Conservation (phyloP, 2,888 invertebrate genomes). For the Drosophila mulleri region DNA sequence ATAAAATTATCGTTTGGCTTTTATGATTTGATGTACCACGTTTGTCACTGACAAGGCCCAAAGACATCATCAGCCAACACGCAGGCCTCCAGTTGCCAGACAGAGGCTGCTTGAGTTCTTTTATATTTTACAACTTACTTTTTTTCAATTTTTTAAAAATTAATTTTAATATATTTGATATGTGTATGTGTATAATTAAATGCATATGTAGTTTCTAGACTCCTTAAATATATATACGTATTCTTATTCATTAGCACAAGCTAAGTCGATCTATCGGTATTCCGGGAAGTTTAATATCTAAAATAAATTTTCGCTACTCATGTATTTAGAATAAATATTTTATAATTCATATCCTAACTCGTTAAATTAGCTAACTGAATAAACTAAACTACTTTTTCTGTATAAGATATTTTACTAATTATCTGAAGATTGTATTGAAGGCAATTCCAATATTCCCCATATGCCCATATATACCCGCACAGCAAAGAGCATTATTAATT, state of each 20-base stretch:
- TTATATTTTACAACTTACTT: neutral
- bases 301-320: too few species aligned
- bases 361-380: too few species aligned
- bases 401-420: neutral
- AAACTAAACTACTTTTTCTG: too few species aligned
- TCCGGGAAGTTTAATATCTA: too few species aligned
- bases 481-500: neutral
- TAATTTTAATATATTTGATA: neutral
- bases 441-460: neutral
- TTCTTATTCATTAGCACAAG: too few species aligned
- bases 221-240: too few species aligned
- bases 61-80: slow-evolving; percentile 22
- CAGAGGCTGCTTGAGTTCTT: neutral
- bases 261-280: too few species aligned
- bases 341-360: too few species aligned
- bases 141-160: neutral
- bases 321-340: too few species aligned
- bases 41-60: slow-evolving; percentile 39
- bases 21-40: slow-evolving; percentile 50
- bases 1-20: slow-evolving; percentile 69
- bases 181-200: too few species aligned
- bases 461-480: neutral
- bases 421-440: neutral
- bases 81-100: slow-evolving; percentile 8
- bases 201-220: neutral